These are phyloP conservation scores for Tenthredo mesomela DNA, from an alignment of 2,888 invertebrate species.

Conservation along the genomic window DNA sequence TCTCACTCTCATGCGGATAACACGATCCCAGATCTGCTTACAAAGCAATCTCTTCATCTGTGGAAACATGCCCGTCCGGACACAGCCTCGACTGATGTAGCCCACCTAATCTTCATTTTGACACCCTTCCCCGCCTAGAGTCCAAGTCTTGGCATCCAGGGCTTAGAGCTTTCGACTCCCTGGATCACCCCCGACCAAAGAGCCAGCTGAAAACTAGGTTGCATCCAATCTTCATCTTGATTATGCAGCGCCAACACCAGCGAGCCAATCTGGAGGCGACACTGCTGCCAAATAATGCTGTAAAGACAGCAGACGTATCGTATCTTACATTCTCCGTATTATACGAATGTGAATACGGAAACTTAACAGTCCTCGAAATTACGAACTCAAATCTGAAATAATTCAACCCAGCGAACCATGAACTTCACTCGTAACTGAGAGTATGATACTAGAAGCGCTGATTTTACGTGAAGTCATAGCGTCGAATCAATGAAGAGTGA, in stretches of 20 bases:
- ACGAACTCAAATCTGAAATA: background rate
- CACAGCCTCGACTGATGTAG: conserved; percentile 45
- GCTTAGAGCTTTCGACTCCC: conserved; percentile 57
- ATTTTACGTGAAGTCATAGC: background rate
- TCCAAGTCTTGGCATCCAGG: conserved; percentile 63
- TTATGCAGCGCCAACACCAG: conserved; percentile 68
- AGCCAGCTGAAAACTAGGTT: conserved; percentile 42
- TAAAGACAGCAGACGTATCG: conserved; percentile 63
- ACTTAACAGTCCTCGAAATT: conserved; percentile 51
- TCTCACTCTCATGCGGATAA: conserved; percentile 36
- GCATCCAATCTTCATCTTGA: conserved; percentile 67
- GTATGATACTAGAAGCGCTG: background rate
- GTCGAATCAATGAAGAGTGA: background rate
- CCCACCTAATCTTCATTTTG: conserved; percentile 68
- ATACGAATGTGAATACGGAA: conserved; percentile 58
- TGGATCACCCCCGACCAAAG: conserved; percentile 57
- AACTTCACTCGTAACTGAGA: background rate
- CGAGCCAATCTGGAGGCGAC: conserved; percentile 62
- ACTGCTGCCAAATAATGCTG: conserved; percentile 66
- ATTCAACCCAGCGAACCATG: conserved; percentile 1
- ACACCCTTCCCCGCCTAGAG: conserved; percentile 54
- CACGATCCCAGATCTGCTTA: conserved; percentile 67
- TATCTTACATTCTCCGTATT: conserved; percentile 58
- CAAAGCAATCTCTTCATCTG: conserved; percentile 72
- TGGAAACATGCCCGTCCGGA: conserved; percentile 59